These are phyloP conservation scores for Crocallis elinguaria DNA, from an alignment of 2,888 invertebrate genomes.

Conservation along the genomic window DNA sequence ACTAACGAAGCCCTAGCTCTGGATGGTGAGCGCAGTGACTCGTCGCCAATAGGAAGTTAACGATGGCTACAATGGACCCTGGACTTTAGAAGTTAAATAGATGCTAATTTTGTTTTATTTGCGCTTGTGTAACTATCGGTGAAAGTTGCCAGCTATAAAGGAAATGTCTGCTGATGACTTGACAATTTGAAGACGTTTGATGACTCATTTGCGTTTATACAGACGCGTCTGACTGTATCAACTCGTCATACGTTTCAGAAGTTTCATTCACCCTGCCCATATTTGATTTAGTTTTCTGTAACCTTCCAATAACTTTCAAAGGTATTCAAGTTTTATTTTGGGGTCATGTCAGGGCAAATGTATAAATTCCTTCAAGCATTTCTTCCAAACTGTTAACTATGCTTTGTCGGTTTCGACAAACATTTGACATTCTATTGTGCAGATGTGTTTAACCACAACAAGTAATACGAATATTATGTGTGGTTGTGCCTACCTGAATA, in stretches of 20 bases:
- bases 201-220: background rate
- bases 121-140: slow-evolving; percentile 40
- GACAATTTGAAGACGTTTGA: slow-evolving; percentile 25
- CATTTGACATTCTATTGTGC: slow-evolving; percentile 8
- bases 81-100: slow-evolving; percentile 55
- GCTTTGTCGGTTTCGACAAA: slow-evolving; percentile 3
- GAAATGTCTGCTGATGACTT: slow-evolving; percentile 38
- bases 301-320: no score
- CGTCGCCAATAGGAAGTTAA: slow-evolving; percentile 68
- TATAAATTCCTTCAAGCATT: background rate
- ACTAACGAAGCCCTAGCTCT: slow-evolving; percentile 68
- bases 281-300: no score
- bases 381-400: background rate
- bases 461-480: slow-evolving; percentile 11
- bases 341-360: no score
- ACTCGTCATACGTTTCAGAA: background rate
- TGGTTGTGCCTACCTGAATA: slow-evolving; percentile 14
- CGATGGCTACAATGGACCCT: slow-evolving; percentile 60
- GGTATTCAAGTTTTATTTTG: no score
- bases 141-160: slow-evolving; percentile 37
- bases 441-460: slow-evolving; percentile 18
- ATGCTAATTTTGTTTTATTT: slow-evolving; percentile 59
- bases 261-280: background rate
- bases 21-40: slow-evolving; percentile 62
- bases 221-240: background rate